Percentiles rank a stretch among this genome's conserved stretches.
phyloP scores from a whole-genome alignment of 1,140 invertebrate species.

The Lutraria rhynchaena region DNA sequence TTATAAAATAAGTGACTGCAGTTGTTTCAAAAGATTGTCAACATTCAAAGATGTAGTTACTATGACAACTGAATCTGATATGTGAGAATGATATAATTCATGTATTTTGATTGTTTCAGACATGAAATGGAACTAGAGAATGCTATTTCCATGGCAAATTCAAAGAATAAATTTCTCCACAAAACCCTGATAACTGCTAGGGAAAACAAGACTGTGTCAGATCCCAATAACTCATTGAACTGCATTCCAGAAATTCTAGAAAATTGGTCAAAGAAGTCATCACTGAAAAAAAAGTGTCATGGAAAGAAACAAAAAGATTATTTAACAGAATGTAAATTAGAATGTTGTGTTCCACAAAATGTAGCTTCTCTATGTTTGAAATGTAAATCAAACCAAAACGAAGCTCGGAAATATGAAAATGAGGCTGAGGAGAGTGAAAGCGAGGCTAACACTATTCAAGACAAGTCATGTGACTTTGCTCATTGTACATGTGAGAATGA shows the following conservation, averaged over 20 bases:
- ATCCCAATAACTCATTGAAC: conserved; percentile 68
- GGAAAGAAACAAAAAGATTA: conserved; percentile 32
- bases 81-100: too few species aligned
- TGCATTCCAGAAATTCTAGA: conserved; percentile 70
- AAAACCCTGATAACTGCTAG: conserved; percentile 56
- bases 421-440: background rate
- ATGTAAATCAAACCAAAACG: conserved; percentile 7
- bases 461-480: conserved; percentile 3
- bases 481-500: conserved; percentile 25
- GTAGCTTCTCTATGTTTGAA: background rate
- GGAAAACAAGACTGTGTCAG: background rate
- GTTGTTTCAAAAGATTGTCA: too few species aligned
- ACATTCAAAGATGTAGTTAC: too few species aligned
- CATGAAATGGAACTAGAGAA: conserved; percentile 77
- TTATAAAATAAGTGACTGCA: too few species aligned
- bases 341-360: conserved; percentile 32
- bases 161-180: conserved; percentile 58
- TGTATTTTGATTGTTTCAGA: conserved; percentile 22
- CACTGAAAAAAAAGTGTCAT: background rate
- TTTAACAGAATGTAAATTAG: conserved; percentile 46
- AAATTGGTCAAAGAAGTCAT: conserved; percentile 9
- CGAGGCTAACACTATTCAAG: conserved; percentile 7
- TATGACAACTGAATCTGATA: too few species aligned
- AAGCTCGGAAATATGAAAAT: background rate
- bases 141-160: conserved; percentile 60